Base-by-base conservation (phyloP, 2,113 vertebrate genomes). In the Nothoprocta pentlandii region DNA sequence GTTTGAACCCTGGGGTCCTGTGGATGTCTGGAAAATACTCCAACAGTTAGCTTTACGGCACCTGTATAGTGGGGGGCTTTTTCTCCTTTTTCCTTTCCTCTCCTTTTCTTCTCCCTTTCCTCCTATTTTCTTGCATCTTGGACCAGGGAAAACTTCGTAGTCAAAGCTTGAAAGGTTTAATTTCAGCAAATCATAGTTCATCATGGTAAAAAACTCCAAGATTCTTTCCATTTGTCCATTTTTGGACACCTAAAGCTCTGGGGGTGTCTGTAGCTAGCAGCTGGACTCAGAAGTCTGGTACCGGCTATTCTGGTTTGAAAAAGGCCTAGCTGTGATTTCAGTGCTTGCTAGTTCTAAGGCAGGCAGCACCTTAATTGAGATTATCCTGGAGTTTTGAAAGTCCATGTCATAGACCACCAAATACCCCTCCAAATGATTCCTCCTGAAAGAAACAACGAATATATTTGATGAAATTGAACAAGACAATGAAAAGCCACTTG, bases 281-380 rank as follows among this genome's bases (percentile, higher is more conserved):
- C 46, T 68, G 59, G 12, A 21, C 81, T 67, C 0, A 0, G 10
- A 81, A 41, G 7, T 46, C 47, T 77, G 69, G 22, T 3, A 3
- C 0, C 0, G 17, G 20, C 39, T 25, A 23, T 46, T 83, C 12
- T 21, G 70, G 23, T 19, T 44, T 0, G 0, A 46, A 49, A 75
- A 70, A 70, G n/a, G 5, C 23, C 28, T 83, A 67, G 15, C 19
- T 53, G 20, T 67, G 51, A 6, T 67, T 80, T 71, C 8, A 2
- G 25, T n/a, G 41, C 16, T 8, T 36, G 46, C 41, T 80, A 2
- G 0, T 42, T 53, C 64, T 71, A 67, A 47, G 30, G 22, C 41
- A 51, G 47, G 13, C 20, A 30, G 53, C 22, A 75, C 28, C 15
- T 92, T 47, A 49, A 28, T 34, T 75, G 42, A 61, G 11, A 34